Evolutionary conservation across 2,797 vertebrate species (phyloP).

Genomic region (Numenius phaeopus): DNA sequence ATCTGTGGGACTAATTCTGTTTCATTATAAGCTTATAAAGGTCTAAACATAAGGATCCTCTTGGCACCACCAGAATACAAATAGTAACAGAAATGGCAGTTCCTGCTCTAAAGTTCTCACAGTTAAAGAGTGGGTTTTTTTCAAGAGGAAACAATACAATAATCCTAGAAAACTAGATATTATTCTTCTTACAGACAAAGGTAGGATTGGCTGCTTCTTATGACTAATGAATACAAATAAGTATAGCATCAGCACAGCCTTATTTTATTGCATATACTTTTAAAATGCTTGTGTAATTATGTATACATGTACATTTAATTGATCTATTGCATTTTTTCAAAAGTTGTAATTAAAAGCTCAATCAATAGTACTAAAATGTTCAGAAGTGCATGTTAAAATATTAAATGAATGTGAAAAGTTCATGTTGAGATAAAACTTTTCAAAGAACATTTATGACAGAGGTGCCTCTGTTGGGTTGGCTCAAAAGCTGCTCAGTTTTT

Average conservation of each 20-base stretch:
- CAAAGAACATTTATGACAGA: background rate
- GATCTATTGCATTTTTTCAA: background rate
- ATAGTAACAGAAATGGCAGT: background rate
- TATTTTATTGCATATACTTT: background rate
- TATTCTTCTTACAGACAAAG: background rate
- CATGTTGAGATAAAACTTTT: background rate
- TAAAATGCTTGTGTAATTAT: background rate
- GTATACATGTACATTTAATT: background rate
- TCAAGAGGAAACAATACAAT: background rate
- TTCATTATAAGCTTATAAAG: background rate
- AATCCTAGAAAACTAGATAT: background rate
- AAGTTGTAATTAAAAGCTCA: background rate
- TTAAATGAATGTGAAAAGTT: background rate
- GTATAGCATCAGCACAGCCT: background rate
- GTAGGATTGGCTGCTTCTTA: background rate
- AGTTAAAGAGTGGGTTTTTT: background rate
- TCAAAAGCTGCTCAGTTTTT: background rate
- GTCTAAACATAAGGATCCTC: background rate
- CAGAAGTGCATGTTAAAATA: background rate
- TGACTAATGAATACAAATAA: background rate
- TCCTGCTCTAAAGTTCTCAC: background rate
- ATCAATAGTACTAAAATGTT: background rate
- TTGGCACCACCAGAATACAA: background rate
- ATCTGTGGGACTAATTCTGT: background rate
- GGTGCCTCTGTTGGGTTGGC: background rate